These are phyloP conservation scores for Carassius gibelio DNA, from an alignment of 2,113 vertebrate genomes.

Conservation along the genomic window DNA sequence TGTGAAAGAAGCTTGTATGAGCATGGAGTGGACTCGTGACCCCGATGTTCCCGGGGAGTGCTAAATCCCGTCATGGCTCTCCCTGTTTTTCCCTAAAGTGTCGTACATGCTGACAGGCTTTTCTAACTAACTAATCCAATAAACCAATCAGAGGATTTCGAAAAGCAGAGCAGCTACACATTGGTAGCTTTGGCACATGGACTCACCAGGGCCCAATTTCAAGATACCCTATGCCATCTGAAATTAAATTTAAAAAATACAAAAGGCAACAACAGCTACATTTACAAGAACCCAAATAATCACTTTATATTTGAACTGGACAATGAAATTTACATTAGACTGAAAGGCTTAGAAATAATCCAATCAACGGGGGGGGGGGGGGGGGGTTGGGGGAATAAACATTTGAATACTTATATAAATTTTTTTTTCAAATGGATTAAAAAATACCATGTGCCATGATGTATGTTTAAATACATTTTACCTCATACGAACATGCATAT, in stretches of 20 bases:
- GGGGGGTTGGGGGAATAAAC: too few species aligned
- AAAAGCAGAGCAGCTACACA: conserved; percentile 36
- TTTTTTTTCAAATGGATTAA: too few species aligned
- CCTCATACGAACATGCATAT: too few species aligned
- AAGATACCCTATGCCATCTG: too few species aligned
- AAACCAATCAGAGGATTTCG: conserved; percentile 55
- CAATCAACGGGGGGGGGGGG: too few species aligned
- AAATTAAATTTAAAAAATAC: not conserved
- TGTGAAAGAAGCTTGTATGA: conserved; percentile 1
- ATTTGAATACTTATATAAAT: too few species aligned
- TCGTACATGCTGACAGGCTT: conserved; percentile 35
- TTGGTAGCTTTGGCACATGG: not conserved
- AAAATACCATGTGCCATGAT: too few species aligned
- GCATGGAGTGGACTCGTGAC: conserved; percentile 29
- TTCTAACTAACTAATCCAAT: conserved; percentile 62
- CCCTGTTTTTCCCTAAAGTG: not conserved
- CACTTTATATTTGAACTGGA: not conserved
- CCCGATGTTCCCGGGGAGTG: conserved; percentile 24
- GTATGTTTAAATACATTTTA: too few species aligned
- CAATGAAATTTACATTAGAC: too few species aligned
- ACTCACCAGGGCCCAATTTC: not conserved
- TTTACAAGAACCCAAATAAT: not conserved
- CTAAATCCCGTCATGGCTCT: conserved; percentile 39
- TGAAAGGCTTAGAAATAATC: too few species aligned
- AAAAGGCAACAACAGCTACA: not conserved